A percentile compares a stretch with the other conserved stretches of the same genome.
Evolutionary conservation across 2,113 vertebrate genomes (phyloP).

Genomic region (Nothocercus julius): DNA sequence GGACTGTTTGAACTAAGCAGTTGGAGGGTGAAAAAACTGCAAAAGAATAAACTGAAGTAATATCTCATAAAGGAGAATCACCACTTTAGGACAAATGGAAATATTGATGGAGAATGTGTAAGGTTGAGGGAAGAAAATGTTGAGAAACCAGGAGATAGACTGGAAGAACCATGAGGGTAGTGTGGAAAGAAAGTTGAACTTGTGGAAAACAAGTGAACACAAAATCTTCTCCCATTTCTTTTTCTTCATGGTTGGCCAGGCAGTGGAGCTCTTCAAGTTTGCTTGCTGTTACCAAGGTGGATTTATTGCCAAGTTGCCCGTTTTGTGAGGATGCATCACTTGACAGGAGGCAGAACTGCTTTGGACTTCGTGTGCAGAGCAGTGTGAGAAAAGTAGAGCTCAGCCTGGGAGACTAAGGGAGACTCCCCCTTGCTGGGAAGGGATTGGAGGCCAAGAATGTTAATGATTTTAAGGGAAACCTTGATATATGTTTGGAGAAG

Average conservation of each 20-base stretch:
- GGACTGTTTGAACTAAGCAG: neutral
- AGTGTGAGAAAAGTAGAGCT: neutral
- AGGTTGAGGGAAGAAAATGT: neutral
- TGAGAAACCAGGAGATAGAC: neutral
- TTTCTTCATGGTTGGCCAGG: neutral
- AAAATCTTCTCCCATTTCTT: neutral
- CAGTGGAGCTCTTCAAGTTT: neutral
- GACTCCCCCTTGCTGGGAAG: neutral
- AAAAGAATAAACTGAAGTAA: neutral
- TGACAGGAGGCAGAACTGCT: neutral
- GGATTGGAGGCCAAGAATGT: neutral
- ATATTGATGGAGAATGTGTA: neutral
- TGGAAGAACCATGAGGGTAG: neutral
- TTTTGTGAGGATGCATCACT: neutral
- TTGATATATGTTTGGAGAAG: neutral
- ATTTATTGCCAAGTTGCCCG: fast-evolving
- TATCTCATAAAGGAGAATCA: neutral
- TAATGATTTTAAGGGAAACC: neutral
- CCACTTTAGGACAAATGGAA: neutral
- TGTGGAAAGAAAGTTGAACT: neutral
- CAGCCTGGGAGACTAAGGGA: neutral
- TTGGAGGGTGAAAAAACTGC: neutral
- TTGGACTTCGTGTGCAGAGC: neutral
- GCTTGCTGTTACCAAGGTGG: neutral
- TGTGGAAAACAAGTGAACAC: neutral